phyloP scores from a whole-genome alignment of 1,140 invertebrate species.

The Ctenoplectra terminalis region DNA sequence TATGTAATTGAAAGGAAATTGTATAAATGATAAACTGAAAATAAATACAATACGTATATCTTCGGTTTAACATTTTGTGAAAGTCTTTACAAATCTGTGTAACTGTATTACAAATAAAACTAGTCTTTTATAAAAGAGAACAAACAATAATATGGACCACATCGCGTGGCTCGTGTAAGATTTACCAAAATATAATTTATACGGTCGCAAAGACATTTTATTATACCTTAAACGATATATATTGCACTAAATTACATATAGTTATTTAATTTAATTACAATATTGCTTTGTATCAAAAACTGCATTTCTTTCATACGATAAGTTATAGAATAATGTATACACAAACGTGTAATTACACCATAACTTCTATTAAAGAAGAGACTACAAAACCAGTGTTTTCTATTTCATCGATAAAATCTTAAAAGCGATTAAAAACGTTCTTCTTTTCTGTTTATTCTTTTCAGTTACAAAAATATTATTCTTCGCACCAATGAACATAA shows the following conservation, averaged over 20 bases:
- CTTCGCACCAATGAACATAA: too few relatives aligned
- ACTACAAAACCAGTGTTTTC: too few relatives aligned
- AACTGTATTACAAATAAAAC: conserved; percentile 26
- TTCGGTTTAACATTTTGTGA: conserved; percentile 16
- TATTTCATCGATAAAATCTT: conserved; percentile 1
- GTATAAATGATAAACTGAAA: background rate
- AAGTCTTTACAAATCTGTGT: conserved; percentile 8
- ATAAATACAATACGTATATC: too few relatives aligned
- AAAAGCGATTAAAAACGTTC: too few relatives aligned
- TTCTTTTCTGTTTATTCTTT: background rate
- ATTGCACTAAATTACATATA: background rate
- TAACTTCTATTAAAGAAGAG: conserved; percentile 1
- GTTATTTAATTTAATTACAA: background rate
- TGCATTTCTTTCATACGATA: background rate
- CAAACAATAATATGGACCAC: conserved; percentile 3
- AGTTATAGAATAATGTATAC: conserved; percentile 14
- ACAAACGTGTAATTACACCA: background rate
- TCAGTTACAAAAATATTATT: too few relatives aligned
- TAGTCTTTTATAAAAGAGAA: conserved; percentile 36
- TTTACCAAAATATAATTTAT: conserved; percentile 39
- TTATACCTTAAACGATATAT: background rate
- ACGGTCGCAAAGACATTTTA: background rate
- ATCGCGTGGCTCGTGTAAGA: background rate
- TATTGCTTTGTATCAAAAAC: background rate
- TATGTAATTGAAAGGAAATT: conserved; percentile 30